Base-by-base conservation (phyloP, 30 jellyfish, hydroid and myxozoan genomes). In the Cassiopea xamachana region DNA sequence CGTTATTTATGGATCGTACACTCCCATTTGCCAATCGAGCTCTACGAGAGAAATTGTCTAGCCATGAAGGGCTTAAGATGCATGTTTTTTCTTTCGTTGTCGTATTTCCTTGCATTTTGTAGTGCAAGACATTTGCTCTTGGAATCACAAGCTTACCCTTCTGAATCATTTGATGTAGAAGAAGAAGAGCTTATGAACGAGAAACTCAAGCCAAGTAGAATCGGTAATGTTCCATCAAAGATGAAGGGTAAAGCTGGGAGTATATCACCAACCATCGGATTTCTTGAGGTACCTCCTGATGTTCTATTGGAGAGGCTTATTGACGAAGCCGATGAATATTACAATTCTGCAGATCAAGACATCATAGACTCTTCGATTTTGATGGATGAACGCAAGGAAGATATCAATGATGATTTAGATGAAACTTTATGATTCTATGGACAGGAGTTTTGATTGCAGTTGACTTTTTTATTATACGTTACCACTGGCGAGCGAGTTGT, bases 231-330 rank as follows among this genome's bases (percentile, higher is more conserved):
- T 43, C 77, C 75, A 14, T 27, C 78, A 10, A 46, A 75, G 43
- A 59, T 72, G 59, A 73, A 51, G 14, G 77, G 60, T 47, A 48
- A 46, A 15, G 88, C 74, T 0, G 74, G 16, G 16, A 83, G n/a
- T n/a, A 18, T 47, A n/a, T 17, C 39, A 74, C 74, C 84, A 73
- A 79, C 44, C 4, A 15, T 81, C 44, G 89, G 86, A 9, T 89
- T 89, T 55, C 92, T 87, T 2, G 88, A 80, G 62, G 88, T 70
- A 7, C 46, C 96, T 17, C 91, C 96, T 47, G 96, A 89, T 75
- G 58, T 89, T 49, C 46, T 89, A 44, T 67, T 89, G 74, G 96
- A 89, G 55, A 80, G 90, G 19, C 73, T 89, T 18, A 55, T 89
- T 3, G 96, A 89, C 19, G 96, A 89, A 39, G 82, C 87, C 7